A percentile compares a stretch with the other conserved stretches of the same genome.
phyloP scores from a whole-genome alignment of 2,113 vertebrate species.

The Nothocercus julius region DNA sequence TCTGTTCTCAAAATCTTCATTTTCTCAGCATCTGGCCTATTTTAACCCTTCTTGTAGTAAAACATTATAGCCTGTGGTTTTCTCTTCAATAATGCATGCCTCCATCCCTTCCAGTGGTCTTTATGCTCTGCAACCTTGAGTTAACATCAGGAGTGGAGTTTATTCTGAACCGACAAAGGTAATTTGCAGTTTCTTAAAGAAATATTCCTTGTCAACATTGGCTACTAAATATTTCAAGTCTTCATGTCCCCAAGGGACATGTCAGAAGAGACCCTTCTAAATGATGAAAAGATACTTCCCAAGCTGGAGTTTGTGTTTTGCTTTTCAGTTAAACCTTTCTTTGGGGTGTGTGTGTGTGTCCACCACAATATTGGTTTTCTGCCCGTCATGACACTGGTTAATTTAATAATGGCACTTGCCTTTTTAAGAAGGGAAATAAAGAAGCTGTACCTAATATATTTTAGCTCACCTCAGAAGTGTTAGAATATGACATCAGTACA shows the following conservation, averaged over 20 bases:
- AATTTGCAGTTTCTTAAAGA: slow-evolving; percentile 89
- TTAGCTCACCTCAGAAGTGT: not conserved
- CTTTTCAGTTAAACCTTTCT: not conserved
- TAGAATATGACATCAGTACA: not conserved
- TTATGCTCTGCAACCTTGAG: slow-evolving; percentile 45
- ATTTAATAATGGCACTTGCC: not conserved
- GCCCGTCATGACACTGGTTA: not conserved
- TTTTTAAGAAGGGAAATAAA: not conserved
- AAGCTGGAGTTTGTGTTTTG: not conserved
- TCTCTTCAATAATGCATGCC: slow-evolving; percentile 62
- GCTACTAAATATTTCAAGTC: slow-evolving; percentile 90
- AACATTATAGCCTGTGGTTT: slow-evolving; percentile 42
- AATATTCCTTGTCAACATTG: slow-evolving; percentile 86
- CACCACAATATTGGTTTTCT: not conserved
- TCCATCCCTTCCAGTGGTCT: slow-evolving; percentile 29
- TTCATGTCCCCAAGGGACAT: slow-evolving; percentile 78
- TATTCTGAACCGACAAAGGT: slow-evolving; percentile 80
- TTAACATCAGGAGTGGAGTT: slow-evolving; percentile 77
- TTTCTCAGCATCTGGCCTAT: not conserved
- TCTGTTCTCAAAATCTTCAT: not conserved
- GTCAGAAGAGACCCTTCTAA: slow-evolving; percentile 78
- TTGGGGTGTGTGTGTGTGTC: not conserved
- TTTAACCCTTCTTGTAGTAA: slow-evolving; percentile 50
- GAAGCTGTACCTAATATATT: not conserved
- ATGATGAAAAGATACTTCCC: slow-evolving; percentile 78